phyloP scores from a whole-genome alignment of 2,797 vertebrate species.

The Lagodon rhomboides region DNA sequence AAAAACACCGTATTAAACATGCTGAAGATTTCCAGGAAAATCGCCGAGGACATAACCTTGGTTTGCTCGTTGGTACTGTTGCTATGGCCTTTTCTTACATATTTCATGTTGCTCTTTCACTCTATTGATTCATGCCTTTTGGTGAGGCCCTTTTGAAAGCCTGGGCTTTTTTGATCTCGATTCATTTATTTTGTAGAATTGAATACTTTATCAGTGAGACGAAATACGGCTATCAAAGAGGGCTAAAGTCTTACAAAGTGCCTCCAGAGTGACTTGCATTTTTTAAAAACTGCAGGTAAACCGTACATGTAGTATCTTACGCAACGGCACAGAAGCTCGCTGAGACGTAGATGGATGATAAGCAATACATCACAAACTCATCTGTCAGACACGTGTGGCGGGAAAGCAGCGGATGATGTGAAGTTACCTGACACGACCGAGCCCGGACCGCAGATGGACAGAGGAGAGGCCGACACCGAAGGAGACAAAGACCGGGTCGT shows the following conservation, averaged over 20 bases:
- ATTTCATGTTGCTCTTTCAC: neutral
- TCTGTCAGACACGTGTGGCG: neutral
- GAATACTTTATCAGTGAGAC: neutral
- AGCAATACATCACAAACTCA: neutral
- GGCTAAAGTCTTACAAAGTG: neutral
- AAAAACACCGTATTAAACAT: neutral
- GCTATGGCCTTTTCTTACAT: neutral
- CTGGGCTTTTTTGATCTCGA: neutral
- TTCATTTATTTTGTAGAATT: constrained; percentile 9
- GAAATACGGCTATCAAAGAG: neutral
- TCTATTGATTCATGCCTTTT: constrained; percentile 6
- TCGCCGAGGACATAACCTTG: neutral
- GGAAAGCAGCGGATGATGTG: constrained; percentile 6
- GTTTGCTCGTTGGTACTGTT: neutral
- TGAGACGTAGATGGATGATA: neutral
- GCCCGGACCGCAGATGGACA: constrained; percentile 7
- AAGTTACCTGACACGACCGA: neutral
- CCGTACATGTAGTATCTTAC: too few species aligned
- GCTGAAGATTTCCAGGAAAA: neutral
- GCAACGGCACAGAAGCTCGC: neutral
- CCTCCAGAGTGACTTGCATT: neutral
- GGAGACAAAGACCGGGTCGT: constrained; percentile 39
- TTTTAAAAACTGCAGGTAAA: neutral
- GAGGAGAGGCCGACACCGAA: constrained; percentile 3
- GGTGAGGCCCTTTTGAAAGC: neutral